These are phyloP conservation scores for Crotalus horridus DNA, from an alignment of 2,113 vertebrate species.

Conservation along the genomic window DNA sequence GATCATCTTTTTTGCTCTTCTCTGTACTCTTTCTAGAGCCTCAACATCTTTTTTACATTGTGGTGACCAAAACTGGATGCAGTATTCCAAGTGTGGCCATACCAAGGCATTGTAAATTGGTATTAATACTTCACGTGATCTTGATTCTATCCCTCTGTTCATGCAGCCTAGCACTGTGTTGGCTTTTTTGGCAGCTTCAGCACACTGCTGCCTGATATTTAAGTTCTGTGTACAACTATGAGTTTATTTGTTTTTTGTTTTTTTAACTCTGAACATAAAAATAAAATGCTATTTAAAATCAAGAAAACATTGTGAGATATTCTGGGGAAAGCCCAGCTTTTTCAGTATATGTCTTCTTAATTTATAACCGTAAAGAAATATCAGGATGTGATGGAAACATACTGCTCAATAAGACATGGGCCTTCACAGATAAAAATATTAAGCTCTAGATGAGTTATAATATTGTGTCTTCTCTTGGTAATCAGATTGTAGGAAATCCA, in stretches of 20 bases:
- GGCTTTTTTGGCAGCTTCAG: too few species aligned
- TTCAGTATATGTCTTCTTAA: background rate
- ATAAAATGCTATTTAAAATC: background rate
- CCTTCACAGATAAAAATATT: background rate
- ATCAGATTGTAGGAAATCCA: background rate
- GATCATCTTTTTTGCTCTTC: too few species aligned
- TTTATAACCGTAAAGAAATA: background rate
- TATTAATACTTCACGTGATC: too few species aligned
- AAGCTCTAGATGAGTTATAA: background rate
- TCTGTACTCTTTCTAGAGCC: too few species aligned
- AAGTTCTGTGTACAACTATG: background rate
- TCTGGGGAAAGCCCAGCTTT: background rate
- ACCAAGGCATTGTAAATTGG: too few species aligned
- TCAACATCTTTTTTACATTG: too few species aligned
- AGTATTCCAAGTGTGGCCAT: too few species aligned
- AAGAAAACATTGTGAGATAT: background rate
- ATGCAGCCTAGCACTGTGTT: too few species aligned
- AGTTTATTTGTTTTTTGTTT: background rate
- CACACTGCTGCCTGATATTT: too few species aligned
- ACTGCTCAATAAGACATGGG: background rate
- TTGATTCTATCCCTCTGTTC: too few species aligned
- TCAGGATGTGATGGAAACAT: background rate
- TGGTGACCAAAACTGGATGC: too few species aligned
- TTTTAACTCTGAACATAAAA: background rate
- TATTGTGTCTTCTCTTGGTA: background rate